Conservation (phyloP, 1,140 invertebrate species). For the Microplitis mediator region DNA sequence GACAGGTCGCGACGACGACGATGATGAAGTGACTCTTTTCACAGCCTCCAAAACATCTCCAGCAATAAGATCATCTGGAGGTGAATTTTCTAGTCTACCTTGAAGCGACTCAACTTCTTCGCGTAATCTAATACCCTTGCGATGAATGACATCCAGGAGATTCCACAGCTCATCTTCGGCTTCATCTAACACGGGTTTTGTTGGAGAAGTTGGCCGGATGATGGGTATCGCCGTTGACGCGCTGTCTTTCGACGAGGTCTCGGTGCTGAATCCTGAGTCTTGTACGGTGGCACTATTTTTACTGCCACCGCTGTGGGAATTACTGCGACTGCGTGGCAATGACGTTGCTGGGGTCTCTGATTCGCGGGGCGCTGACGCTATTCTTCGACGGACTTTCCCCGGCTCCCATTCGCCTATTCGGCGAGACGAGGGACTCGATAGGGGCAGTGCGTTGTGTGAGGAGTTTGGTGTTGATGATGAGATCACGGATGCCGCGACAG, state of each 20-base stretch:
- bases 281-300: constrained; percentile 73
- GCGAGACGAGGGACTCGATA: constrained; percentile 53
- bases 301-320: constrained; percentile 68
- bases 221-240: constrained; percentile 58
- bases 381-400: constrained; percentile 75
- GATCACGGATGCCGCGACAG: constrained; percentile 53
- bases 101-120: constrained; percentile 73
- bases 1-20: too few relatives aligned
- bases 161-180: constrained; percentile 84
- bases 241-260: constrained; percentile 79
- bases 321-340: constrained; percentile 69
- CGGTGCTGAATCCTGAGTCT: constrained; percentile 84
- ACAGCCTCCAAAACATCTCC: constrained; percentile 57
- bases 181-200: constrained; percentile 55
- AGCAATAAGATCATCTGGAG: constrained; percentile 54
- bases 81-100: constrained; percentile 55
- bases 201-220: constrained; percentile 57
- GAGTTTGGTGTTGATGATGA: constrained; percentile 43
- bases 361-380: constrained; percentile 58
- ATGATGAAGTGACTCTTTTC: constrained; percentile 42
- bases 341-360: constrained; percentile 60
- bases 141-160: constrained; percentile 82
- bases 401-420: constrained; percentile 73
- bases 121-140: constrained; percentile 75
- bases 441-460: constrained; percentile 46